Evolutionary conservation across 2,113 vertebrate genomes (phyloP).

Genomic region (Catharus minimus): DNA sequence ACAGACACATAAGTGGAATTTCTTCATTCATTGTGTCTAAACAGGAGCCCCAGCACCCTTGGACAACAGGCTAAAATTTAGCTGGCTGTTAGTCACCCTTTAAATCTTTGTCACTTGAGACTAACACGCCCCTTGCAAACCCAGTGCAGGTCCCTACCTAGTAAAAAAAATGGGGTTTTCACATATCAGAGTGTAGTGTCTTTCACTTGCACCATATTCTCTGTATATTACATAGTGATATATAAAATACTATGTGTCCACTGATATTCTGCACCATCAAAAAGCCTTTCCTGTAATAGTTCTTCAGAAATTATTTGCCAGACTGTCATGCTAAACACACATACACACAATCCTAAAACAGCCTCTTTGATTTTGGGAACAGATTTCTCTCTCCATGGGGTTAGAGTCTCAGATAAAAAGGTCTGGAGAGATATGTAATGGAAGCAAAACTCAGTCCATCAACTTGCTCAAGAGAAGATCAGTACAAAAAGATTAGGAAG

Average conservation of each 20-base stretch:
- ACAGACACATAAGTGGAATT: not conserved
- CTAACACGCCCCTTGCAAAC: not conserved
- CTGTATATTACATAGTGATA: not conserved
- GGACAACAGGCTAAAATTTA: not conserved
- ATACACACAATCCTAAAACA: not conserved
- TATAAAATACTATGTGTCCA: no score
- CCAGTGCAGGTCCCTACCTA: not conserved
- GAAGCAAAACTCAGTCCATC: not conserved
- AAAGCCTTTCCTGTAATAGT: not conserved
- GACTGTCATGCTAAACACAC: not conserved
- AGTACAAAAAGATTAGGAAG: not conserved
- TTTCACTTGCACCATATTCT: not conserved
- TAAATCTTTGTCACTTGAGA: not conserved
- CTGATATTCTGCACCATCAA: not conserved
- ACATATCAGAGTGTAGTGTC: not conserved
- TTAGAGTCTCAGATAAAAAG: not conserved
- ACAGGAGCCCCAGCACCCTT: not conserved
- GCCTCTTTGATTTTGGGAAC: not conserved
- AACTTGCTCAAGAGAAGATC: not conserved
- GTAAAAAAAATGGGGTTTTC: not conserved
- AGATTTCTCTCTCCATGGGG: not conserved
- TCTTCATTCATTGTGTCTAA: not conserved
- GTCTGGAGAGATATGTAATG: not conserved
- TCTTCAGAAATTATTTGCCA: not conserved
- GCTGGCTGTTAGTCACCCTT: not conserved